phyloP scores from a whole-genome alignment of 2,888 invertebrate genomes.

The Pomacea canaliculata region DNA sequence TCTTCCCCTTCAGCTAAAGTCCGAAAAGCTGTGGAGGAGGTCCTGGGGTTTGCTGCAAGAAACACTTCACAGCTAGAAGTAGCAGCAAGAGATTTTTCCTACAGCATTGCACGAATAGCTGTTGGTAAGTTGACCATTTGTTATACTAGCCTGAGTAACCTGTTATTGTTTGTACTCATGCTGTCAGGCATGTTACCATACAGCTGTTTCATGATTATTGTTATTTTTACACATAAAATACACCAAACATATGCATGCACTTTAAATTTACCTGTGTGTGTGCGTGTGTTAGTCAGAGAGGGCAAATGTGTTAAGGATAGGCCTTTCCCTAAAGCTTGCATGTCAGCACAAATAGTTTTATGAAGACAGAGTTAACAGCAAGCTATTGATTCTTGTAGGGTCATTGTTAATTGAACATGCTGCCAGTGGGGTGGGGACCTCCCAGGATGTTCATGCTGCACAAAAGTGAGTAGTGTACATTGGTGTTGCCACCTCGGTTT shows the following conservation, averaged over 20 bases:
- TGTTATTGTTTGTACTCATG: too few relatives aligned
- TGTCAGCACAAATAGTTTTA: too few relatives aligned
- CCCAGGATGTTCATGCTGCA: conserved; percentile 53
- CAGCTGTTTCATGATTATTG: too few relatives aligned
- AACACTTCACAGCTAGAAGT: conserved; percentile 60
- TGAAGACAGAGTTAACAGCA: too few relatives aligned
- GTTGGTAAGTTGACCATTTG: conserved; percentile 56
- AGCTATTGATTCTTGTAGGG: conserved; percentile 41
- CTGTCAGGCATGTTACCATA: too few relatives aligned
- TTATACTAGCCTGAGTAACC: too few relatives aligned
- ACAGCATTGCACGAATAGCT: conserved; percentile 70
- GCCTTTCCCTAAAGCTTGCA: too few relatives aligned
- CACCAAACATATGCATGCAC: too few relatives aligned
- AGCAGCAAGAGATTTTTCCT: conserved; percentile 72
- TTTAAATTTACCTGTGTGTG: too few relatives aligned
- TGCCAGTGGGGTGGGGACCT: conserved; percentile 43
- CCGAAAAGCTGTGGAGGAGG: conserved; percentile 36
- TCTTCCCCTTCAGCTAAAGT: conserved; percentile 44
- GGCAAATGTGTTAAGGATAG: too few relatives aligned
- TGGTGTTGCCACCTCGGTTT: neutral
- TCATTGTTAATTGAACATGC: conserved; percentile 67
- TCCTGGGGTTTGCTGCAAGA: conserved; percentile 42
- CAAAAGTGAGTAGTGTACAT: conserved; percentile 46
- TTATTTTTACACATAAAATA: too few relatives aligned
- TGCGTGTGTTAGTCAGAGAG: too few relatives aligned